These are phyloP conservation scores for Trichosurus vulpecula DNA, from an alignment of 2,797 vertebrate species.

Conservation along the genomic window DNA sequence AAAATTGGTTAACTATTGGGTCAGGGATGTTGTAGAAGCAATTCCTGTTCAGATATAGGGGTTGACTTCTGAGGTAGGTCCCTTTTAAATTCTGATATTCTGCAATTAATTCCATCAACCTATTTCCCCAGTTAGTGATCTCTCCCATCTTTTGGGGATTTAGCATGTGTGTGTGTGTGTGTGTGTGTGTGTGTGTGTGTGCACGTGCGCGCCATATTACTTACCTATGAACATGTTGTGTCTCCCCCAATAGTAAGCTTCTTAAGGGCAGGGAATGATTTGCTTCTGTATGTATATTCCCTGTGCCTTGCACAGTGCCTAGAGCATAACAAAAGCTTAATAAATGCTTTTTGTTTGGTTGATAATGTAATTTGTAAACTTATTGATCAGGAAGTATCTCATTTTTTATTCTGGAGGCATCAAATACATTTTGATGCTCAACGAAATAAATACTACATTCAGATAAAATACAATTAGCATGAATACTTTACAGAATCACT, in stretches of 20 bases:
- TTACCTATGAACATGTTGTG: not conserved
- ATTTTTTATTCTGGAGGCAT: not conserved
- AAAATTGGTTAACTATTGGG: not conserved
- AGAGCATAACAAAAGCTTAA: not conserved
- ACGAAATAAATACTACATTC: not conserved
- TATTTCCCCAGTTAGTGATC: not conserved
- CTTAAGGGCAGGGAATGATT: not conserved
- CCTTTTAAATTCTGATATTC: not conserved
- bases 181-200: not conserved
- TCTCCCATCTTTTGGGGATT: not conserved
- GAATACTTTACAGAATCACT: not conserved
- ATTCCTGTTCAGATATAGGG: not conserved
- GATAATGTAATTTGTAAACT: not conserved
- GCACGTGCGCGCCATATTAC: not conserved
- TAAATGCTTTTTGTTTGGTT: not conserved
- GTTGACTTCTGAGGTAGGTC: not conserved
- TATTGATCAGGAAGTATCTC: not conserved
- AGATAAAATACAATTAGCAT: not conserved
- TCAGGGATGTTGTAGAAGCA: not conserved
- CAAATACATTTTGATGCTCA: not conserved
- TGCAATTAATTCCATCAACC: not conserved
- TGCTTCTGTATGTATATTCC: not conserved
- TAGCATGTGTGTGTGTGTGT: not conserved
- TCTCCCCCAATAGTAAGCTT: not conserved
- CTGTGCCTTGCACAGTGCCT: not conserved